These are phyloP conservation scores for Chiroxiphia lanceolata DNA, from an alignment of 2,797 vertebrate genomes.

Conservation along the genomic window DNA sequence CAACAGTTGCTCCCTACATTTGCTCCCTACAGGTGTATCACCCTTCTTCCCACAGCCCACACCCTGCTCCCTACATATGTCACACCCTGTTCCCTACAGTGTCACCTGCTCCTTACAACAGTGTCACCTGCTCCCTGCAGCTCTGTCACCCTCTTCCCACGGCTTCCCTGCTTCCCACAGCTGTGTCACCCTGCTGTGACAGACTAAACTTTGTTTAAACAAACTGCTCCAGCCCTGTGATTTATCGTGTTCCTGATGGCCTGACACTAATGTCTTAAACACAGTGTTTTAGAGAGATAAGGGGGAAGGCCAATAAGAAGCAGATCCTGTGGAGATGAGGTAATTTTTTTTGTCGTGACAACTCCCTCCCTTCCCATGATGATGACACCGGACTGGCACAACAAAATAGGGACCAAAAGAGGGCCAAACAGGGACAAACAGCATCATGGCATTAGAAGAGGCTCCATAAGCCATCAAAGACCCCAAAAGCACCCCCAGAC, in stretches of 20 bases:
- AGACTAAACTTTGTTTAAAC: not conserved
- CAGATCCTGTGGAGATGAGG: fast-evolving
- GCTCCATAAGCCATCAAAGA: not conserved
- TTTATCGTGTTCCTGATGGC: not conserved
- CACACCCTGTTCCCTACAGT: not conserved
- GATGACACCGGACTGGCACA: fast-evolving
- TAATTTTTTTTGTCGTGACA: not conserved
- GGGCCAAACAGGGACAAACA: not conserved
- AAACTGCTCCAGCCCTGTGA: not conserved
- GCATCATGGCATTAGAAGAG: not conserved
- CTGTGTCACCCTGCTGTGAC: not conserved
- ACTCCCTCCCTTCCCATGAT: not conserved
- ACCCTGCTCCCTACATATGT: too few relatives aligned
- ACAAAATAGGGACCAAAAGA: not conserved
- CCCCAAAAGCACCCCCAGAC: not conserved
- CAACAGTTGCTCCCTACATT: too few relatives aligned
- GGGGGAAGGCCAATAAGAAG: not conserved
- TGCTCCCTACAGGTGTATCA: not conserved
- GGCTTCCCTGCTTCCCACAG: not conserved
- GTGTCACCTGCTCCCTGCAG: too few relatives aligned
- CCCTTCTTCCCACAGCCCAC: not conserved
- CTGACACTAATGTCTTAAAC: not conserved
- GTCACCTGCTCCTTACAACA: not conserved
- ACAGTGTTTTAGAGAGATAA: not conserved
- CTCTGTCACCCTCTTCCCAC: not conserved